Percentiles rank a stretch among this genome's conserved stretches.
phyloP scores from a whole-genome alignment of 2,888 invertebrate genomes.

The Alloplasta piceator region DNA sequence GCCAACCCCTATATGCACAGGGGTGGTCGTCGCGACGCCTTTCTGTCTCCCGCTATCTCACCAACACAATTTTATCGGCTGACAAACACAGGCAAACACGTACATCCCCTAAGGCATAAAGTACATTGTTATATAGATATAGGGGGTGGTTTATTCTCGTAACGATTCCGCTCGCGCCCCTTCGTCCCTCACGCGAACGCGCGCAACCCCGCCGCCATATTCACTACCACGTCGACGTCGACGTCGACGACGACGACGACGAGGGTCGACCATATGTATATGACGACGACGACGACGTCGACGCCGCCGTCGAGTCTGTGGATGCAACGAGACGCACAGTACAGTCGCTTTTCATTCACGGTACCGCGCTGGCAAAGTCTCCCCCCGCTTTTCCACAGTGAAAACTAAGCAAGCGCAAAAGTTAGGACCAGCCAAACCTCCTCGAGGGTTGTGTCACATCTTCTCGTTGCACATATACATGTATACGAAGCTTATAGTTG shows the following conservation, averaged over 20 bases:
- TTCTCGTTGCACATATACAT: background rate
- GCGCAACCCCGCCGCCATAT: constrained; percentile 48
- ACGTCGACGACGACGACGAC: constrained; percentile 18
- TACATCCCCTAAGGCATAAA: background rate
- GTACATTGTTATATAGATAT: background rate
- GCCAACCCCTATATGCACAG: constrained; percentile 21
- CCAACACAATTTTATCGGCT: constrained; percentile 20
- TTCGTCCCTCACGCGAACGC: constrained; percentile 50
- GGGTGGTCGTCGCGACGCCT: constrained; percentile 57
- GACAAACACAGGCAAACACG: constrained; percentile 11
- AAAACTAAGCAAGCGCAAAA: constrained; percentile 7
- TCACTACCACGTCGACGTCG: constrained; percentile 31
- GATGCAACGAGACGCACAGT: constrained; percentile 56
- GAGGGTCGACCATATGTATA: constrained; percentile 13
- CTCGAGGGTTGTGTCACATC: constrained; percentile 17
- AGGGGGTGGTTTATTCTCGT: constrained; percentile 53
- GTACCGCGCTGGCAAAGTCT: constrained; percentile 25
- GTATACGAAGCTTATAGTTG: background rate
- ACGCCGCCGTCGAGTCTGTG: constrained; percentile 48
- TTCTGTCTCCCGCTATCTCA: constrained; percentile 60
- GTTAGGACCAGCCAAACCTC: background rate
- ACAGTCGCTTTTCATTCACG: constrained; percentile 61
- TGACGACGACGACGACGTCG: background rate
- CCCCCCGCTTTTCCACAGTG: constrained; percentile 22
- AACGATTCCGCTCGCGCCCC: constrained; percentile 58